Base-by-base conservation (phyloP, 2,888 invertebrate genomes). In the Julus scanicus region DNA sequence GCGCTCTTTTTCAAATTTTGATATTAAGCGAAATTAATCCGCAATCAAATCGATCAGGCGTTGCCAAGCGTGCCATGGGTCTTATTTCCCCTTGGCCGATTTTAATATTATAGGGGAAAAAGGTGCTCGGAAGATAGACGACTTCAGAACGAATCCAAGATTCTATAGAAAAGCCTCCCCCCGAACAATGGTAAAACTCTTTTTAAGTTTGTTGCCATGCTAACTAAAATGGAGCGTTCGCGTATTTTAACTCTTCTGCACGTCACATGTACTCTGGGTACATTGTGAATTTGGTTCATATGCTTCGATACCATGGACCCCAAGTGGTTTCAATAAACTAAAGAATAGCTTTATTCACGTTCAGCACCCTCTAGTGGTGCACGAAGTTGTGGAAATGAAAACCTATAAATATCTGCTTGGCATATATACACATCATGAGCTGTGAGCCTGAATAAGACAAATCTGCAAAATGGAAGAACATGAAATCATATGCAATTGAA, bases 31-130 rank as follows among this genome's bases (percentile, higher is more conserved):
- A 85, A 49, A 85, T 85, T 85, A 85, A 85, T 85, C 49, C 49
- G 85, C 49, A 85, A 85, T 85, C 85, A 85, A 85, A 85, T 85
- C 85, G 85, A 85, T 85, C 85, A 85, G 49, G 85, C 49, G 85
- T 80, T 80, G 80, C 80, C 80, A 80, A 80, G 80, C 80, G 80
- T 37, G 29, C 29, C 29, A 29, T 29, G 37, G 11, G 29, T 37
- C 37, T 80, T 80, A 37, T 37, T 80, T 29, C 9, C 80, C 37
- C 80, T 39, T 37, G 37, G 15, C 37, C 80, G 80, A 39, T 80
- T 80, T 80, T 80, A 80, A 80, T 37, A 80, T 80, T 39, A 80
- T 63, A 63, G 17, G 53, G 80, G 13, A 80, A 80, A 29, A 80
- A 80, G 80, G 80, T 80, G 80, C 80, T 80, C 13, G 11, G 8